phyloP scores from a whole-genome alignment of 2,888 invertebrate genomes.

The Plusia festucae region DNA sequence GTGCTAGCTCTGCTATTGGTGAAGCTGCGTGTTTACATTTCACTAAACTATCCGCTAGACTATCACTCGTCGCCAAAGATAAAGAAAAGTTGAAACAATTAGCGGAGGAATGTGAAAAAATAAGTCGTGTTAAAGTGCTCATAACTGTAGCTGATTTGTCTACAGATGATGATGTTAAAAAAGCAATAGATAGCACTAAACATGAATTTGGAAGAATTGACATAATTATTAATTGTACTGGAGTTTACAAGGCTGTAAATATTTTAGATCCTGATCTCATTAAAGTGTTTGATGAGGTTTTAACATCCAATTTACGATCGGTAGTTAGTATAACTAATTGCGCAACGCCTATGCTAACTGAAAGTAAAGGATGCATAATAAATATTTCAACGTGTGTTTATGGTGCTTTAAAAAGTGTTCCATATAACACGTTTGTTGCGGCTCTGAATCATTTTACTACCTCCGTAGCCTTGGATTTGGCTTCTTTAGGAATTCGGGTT shows the following conservation, averaged over 20 bases:
- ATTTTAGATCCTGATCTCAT: slow-evolving; percentile 60
- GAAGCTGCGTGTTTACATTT: slow-evolving; percentile 66
- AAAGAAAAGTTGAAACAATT: slow-evolving; percentile 57
- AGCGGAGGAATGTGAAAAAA: slow-evolving; percentile 59
- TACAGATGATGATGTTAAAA: slow-evolving; percentile 60
- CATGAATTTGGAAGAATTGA: slow-evolving; percentile 64
- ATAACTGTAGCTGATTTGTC: slow-evolving; percentile 61
- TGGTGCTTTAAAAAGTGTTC: slow-evolving; percentile 33
- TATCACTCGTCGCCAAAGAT: slow-evolving; percentile 65
- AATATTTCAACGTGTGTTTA: slow-evolving; percentile 63
- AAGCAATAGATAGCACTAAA: slow-evolving; percentile 60
- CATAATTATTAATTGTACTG: slow-evolving; percentile 68
- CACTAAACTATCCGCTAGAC: slow-evolving; percentile 66
- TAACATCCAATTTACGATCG: slow-evolving; percentile 66
- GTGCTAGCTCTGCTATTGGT: slow-evolving; percentile 70
- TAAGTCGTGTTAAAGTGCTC: slow-evolving; percentile 62
- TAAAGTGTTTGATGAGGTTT: slow-evolving; percentile 61
- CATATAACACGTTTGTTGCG: slow-evolving; percentile 92
- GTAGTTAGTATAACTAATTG: slow-evolving; percentile 61
- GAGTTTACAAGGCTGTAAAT: slow-evolving; percentile 49
- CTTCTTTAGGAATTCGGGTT: slow-evolving; percentile 89
- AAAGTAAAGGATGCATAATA: slow-evolving; percentile 66
- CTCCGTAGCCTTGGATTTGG: slow-evolving; percentile 91
- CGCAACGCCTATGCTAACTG: slow-evolving; percentile 55
- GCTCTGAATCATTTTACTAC: slow-evolving; percentile 93